phyloP scores from a whole-genome alignment of 2,888 invertebrate genomes.

The Nowickia ferox region DNA sequence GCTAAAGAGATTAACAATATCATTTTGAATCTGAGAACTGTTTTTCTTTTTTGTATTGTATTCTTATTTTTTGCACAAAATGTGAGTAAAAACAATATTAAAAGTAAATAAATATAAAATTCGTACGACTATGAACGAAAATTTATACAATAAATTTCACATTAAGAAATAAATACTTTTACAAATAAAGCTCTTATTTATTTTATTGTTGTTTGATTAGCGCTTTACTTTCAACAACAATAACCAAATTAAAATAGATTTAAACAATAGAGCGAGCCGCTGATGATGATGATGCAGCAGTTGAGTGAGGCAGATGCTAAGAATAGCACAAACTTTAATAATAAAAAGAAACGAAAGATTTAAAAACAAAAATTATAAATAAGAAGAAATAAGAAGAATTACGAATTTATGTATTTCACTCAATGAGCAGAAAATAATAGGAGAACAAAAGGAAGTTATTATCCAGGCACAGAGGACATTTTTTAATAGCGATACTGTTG shows the following conservation, averaged over 20 bases:
- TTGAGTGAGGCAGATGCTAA: slow-evolving; percentile 23
- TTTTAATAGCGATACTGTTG: not conserved
- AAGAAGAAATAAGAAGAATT: not conserved
- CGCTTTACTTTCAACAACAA: slow-evolving; percentile 41
- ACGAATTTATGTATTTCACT: not conserved
- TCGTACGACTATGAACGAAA: slow-evolving; percentile 39
- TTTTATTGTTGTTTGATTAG: slow-evolving; percentile 14
- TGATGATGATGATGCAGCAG: not conserved
- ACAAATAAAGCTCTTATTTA: slow-evolving; percentile 34
- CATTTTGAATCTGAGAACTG: slow-evolving; percentile 48
- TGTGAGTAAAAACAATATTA: slow-evolving; percentile 35
- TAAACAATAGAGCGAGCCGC: slow-evolving; percentile 32
- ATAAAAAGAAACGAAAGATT: slow-evolving; percentile 10
- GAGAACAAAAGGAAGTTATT: not conserved
- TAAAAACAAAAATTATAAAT: slow-evolving; percentile 2
- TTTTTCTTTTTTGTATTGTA: slow-evolving; percentile 19
- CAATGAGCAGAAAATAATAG: slow-evolving; percentile 16
- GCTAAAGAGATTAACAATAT: slow-evolving; percentile 65
- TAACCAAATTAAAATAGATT: slow-evolving; percentile 41
- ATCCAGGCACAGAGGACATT: not conserved
- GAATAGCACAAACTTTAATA: slow-evolving; percentile 18
- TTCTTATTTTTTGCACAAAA: slow-evolving; percentile 21
- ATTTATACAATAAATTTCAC: slow-evolving; percentile 39
- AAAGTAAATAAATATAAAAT: slow-evolving; percentile 24
- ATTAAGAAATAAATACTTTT: slow-evolving; percentile 15